phyloP scores from a whole-genome alignment of 2,888 invertebrate genomes.

The Andricus quercusramuli region DNA sequence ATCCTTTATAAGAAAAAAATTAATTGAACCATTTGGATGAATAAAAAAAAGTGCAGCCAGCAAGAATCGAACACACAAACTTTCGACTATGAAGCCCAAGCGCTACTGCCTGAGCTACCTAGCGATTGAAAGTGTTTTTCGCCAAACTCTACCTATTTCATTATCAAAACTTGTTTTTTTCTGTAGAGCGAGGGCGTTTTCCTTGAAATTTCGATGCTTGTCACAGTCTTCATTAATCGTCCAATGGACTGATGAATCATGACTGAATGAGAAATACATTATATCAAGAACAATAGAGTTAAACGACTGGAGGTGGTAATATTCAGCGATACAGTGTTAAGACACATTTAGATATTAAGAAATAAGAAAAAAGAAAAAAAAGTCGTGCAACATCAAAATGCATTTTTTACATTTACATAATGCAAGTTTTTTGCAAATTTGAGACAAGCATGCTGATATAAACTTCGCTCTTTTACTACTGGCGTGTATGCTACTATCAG shows the following conservation, averaged over 20 bases:
- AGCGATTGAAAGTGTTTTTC: too few relatives aligned
- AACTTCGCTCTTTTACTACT: background rate
- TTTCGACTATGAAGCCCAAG: too few relatives aligned
- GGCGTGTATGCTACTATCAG: background rate
- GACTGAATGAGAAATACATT: constrained; percentile 14
- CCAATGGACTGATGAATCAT: constrained; percentile 19
- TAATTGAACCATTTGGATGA: too few relatives aligned
- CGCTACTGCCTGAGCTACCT: too few relatives aligned
- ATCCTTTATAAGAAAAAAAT: too few relatives aligned
- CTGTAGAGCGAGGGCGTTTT: background rate
- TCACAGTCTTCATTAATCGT: background rate
- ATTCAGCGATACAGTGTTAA: background rate
- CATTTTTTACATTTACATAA: constrained; percentile 23
- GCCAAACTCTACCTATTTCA: too few relatives aligned
- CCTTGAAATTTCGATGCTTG: background rate
- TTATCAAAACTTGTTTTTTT: too few relatives aligned
- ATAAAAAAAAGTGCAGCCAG: too few relatives aligned
- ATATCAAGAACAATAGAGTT: constrained; percentile 9
- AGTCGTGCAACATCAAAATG: constrained; percentile 37
- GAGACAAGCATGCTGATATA: constrained; percentile 8
- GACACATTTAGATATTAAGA: background rate
- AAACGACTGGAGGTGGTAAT: constrained; percentile 4
- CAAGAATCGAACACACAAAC: too few relatives aligned
- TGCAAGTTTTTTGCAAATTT: background rate
- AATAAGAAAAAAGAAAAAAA: constrained; percentile 19